Evolutionary conservation across 2,113 vertebrate species (phyloP).

Genomic region (Morone saxatilis): DNA sequence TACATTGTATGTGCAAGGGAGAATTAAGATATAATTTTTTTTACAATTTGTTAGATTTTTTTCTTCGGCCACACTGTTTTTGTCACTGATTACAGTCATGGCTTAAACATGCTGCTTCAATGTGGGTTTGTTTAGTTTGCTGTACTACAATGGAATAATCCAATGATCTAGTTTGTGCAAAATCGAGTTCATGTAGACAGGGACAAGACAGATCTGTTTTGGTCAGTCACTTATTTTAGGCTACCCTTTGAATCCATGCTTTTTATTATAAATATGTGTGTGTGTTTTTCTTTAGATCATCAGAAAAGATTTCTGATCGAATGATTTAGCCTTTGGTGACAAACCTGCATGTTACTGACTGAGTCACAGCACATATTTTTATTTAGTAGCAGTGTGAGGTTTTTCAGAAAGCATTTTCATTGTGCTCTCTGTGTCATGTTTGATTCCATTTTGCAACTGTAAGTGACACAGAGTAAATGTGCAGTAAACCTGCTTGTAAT

Average conservation of each 20-base stretch:
- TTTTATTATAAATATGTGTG: not conserved
- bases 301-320: not conserved
- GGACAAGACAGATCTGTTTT: not conserved
- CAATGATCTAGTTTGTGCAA: not conserved
- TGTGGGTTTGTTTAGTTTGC: conserved; percentile 9
- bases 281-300: not conserved
- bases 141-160: not conserved
- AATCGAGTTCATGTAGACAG: not conserved
- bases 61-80: not conserved
- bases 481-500: not conserved
- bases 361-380: not conserved
- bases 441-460: not conserved
- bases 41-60: not conserved
- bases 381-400: not conserved
- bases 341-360: not conserved
- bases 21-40: not conserved
- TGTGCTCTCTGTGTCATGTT: too few relatives aligned
- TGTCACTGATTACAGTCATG: not conserved
- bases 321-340: not conserved
- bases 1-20: not conserved
- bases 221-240: not conserved
- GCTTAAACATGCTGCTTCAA: not conserved
- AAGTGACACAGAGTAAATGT: not conserved
- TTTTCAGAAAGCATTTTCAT: not conserved
- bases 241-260: not conserved